Base-by-base conservation (phyloP, 2,113 vertebrate species). In the Cercopithecus mona region DNA sequence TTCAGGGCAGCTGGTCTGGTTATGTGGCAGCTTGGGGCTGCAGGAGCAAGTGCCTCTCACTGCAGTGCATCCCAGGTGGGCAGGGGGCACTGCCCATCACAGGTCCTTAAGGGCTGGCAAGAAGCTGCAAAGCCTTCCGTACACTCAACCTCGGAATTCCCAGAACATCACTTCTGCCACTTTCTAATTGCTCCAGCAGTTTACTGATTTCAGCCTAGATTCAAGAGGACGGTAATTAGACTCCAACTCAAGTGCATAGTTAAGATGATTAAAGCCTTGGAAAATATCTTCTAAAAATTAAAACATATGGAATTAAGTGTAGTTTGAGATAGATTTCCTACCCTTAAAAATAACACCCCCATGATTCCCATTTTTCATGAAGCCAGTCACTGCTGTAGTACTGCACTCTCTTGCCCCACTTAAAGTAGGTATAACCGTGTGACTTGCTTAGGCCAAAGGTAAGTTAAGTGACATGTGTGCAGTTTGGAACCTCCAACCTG, bases 191-290 rank as follows among this genome's bases (percentile, higher is more conserved):
- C 25, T 82, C 48, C 78, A 85, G n/a, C 9, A 68, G 5, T 35
- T 68, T 59, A 18, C 76, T 76, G 82, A 82, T 82, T 25, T 57
- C 88, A 96, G 32, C 88, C 38, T 10, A 57, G 32, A 48, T 35
- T 96, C 88, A 91, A 81, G 35, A 25, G 38, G 13, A 75, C 11
- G 3, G 1, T 48, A 57, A 48, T 91, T 75, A 82, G 48, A 78
- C 48, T n/a, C 27, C 12, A 23, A 61, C 78, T 88, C 70, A 72
- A 79, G 52, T 73, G 52, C 13, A 5, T 88, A 64, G 64, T 94
- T 87, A 59, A 27, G n/a, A 84, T 45, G 80, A 93, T 86, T 86
- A 90, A 86, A 93, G 85, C 43, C 45, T 97, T 73, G 38, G 38
- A 68, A 93, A 95, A 81, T 57, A 43, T 10, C 64, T 64, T 68